phyloP scores from a whole-genome alignment of 2,113 vertebrate species.

The Melanocharis versteri region DNA sequence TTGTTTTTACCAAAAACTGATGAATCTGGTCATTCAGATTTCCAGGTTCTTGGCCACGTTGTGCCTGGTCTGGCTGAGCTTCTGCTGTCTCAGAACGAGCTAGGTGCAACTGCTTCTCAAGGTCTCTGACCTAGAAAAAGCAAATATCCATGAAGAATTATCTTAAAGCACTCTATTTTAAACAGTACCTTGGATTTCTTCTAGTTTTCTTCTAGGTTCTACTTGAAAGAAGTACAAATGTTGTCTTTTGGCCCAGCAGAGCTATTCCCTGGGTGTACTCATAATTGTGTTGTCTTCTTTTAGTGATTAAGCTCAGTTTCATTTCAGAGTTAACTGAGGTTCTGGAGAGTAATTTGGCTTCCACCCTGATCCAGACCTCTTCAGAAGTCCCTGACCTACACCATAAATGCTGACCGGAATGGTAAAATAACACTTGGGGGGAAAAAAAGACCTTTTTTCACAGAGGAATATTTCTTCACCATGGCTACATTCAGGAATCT shows the following conservation, averaged over 20 bases:
- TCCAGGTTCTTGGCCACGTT: slow-evolving; percentile 58
- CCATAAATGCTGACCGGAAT: not conserved
- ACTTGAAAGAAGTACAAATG: not conserved
- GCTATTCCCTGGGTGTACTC: not conserved
- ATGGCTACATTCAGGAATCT: not conserved
- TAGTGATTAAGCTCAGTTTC: not conserved
- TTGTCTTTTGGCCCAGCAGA: not conserved
- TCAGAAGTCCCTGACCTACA: not conserved
- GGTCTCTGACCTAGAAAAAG: slow-evolving; percentile 66
- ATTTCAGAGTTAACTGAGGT: not conserved
- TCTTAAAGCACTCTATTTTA: not conserved
- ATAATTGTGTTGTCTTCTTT: not conserved
- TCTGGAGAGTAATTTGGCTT: not conserved
- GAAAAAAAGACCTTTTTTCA: not conserved
- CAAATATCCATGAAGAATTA: not conserved
- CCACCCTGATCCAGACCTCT: not conserved
- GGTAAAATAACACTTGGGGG: not conserved
- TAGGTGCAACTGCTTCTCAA: slow-evolving; percentile 72
- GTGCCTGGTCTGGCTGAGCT: slow-evolving; percentile 62
- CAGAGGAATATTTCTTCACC: not conserved
- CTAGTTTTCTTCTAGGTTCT: not conserved
- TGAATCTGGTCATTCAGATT: slow-evolving; percentile 59
- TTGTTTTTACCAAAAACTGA: slow-evolving; percentile 71
- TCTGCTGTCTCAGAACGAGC: slow-evolving; percentile 60
- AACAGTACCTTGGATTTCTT: not conserved